Base-by-base conservation (phyloP, 2,797 vertebrate species). In the Pteronotus mesoamericanus region DNA sequence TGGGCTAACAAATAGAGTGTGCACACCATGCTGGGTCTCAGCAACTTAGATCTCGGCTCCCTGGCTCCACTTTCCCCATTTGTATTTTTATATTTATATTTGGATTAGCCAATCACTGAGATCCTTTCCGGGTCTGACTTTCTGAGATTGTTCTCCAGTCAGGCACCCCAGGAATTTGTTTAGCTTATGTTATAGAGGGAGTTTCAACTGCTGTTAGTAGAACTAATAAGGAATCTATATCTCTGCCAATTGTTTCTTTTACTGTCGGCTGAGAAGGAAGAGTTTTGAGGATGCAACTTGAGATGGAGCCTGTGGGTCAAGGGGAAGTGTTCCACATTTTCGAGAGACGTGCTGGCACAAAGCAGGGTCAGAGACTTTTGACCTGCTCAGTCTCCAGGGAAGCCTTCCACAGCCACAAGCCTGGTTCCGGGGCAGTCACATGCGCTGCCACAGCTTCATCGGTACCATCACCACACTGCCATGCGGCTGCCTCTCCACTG, bases 21-120 rank as follows among this genome's bases (percentile, higher is more conserved):
- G 8, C 0, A 7, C 18, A 11, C 44, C 1, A 0, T 15, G 16
- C 26, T 19, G 68, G 68, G 15, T n/a, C 90, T 21, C 46, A 21
- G 5, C 1, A 19, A 14, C 19, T 15, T 0, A 3, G 9, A 55
- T 32, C 34, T 18, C 0, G 2, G 42, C 77, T 53, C 57, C 64
- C 32, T 21, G 57, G 32, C 16, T 6, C 22, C 57, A 5, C 61
- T 29, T 29, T 16, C 26, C 2, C 16, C 2, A 4, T 15, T 32
- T 42, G 19, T 14, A 86, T 15, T 6, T 53, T 22, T 53, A 77
- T 24, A 78, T 78, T 78, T 55, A 37, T 10, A 10, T 26, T 10
- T 46, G 22, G 9, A 12, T 64, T 19, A 42, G 48, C 46, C 46
- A 11, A 32, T 84, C 64, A 32, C 64, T n/a, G 18, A 53, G 59